Evolutionary conservation across 2,113 vertebrate genomes (phyloP).

Genomic region (Indicator indicator): DNA sequence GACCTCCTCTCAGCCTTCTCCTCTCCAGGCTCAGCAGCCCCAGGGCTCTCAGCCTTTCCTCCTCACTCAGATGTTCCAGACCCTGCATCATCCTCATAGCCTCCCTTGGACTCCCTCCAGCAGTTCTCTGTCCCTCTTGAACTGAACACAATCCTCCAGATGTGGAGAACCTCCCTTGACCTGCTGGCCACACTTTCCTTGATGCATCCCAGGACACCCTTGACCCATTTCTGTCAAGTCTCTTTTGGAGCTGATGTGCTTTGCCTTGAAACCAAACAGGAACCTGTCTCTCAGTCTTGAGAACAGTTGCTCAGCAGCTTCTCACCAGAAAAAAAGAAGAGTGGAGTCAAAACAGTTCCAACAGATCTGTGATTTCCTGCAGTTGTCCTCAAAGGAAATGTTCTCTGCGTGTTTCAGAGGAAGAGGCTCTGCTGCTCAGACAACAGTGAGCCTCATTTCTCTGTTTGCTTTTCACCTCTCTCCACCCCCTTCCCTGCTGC

Average conservation of each 20-base stretch:
- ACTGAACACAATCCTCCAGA: too few relatives aligned
- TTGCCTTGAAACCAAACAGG: background rate
- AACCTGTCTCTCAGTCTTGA: background rate
- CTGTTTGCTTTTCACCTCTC: background rate
- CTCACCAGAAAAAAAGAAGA: background rate
- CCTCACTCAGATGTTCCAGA: too few relatives aligned
- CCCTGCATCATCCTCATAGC: too few relatives aligned
- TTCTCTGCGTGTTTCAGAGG: background rate
- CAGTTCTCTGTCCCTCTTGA: too few relatives aligned
- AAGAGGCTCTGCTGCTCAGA: background rate
- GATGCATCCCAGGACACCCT: too few relatives aligned
- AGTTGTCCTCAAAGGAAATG: conserved; percentile 32
- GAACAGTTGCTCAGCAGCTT: background rate
- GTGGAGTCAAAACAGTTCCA: background rate
- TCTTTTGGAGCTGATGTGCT: background rate
- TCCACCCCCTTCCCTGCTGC: background rate
- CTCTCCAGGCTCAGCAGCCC: too few relatives aligned
- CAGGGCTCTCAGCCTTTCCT: too few relatives aligned
- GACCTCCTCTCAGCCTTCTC: too few relatives aligned
- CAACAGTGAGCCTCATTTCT: background rate
- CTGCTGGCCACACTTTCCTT: too few relatives aligned
- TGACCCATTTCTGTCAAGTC: background rate
- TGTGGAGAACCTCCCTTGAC: too few relatives aligned
- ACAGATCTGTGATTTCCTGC: conserved; percentile 14
- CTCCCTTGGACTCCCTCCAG: too few relatives aligned